A percentile compares a stretch with the other conserved stretches of the same genome.
phyloP scores from a whole-genome alignment of 2,797 vertebrate genomes.

The Tenualosa ilisha region DNA sequence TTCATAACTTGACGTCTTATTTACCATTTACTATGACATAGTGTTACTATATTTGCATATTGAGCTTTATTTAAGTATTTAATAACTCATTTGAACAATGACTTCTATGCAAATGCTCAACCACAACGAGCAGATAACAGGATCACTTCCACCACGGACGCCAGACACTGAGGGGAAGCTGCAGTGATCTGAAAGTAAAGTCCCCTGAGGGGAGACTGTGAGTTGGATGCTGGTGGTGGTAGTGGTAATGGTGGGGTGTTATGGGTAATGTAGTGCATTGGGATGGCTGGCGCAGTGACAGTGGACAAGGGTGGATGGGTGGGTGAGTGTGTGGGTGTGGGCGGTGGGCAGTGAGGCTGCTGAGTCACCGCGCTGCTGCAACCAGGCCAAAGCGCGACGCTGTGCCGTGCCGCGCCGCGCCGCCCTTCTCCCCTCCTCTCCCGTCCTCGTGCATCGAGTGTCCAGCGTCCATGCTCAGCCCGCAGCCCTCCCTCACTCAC shows the following conservation, averaged over 20 bases:
- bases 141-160: not conserved
- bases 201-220: not conserved
- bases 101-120: not conserved
- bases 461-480: not conserved
- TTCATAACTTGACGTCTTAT: not conserved
- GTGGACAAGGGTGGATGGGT: conserved; percentile 40
- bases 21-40: not conserved
- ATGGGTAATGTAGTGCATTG: conserved; percentile 6
- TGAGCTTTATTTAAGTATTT: not conserved
- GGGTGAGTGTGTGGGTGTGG: conserved; percentile 20
- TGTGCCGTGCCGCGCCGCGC: not conserved
- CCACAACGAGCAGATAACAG: not conserved
- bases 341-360: not conserved
- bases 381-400: not conserved
- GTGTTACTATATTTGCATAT: not conserved
- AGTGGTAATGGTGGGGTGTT: not conserved
- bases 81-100: not conserved
- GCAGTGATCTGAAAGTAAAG: not conserved
- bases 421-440: not conserved
- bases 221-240: not conserved
- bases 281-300: not conserved
- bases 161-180: not conserved
- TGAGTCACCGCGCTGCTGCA: conserved; percentile 31
- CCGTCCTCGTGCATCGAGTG: not conserved
- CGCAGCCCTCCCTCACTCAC: not conserved